Evolutionary conservation across 2,888 invertebrate species (phyloP), one percentile per base, ranked within the genome.

Genomic region (Listrodromus nycthemerus): DNA sequence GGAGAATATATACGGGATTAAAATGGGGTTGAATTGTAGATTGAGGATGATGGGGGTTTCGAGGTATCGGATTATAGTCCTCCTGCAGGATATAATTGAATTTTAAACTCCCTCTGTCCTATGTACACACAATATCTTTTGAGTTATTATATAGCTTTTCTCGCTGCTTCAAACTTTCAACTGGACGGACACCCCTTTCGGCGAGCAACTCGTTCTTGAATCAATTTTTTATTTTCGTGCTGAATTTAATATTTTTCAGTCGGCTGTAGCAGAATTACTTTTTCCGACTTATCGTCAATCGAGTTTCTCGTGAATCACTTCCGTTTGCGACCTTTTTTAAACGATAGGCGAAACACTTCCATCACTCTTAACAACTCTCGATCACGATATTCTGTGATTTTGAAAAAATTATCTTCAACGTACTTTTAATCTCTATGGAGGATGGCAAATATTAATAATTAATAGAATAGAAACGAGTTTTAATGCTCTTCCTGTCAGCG

Each of bases 1-100:
- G 58, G 75, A 67, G 79, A 27, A 52, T 55, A 58, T 76, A 70
- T 58, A 41, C 52, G 55, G 75, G 80, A 87, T 87, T 87, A 83
- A 84, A 85, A 86, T 83, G 70, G 76, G 85, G 83, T 84, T 83
- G 82, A 83, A 85, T 82, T 86, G 83, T 74, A 86, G 85, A 89
- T 89, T 85, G 83, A 84, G 83, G 79, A 86, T 80, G 86, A 85
- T 84, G 75, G 81, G 85, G 79, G 86, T 77, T 85, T 85, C 41
- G 85, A 86, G 87, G 86, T 87, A 85, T 83, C 80, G 88, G 88
- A 89, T 89, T 89, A 88, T 88, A 87, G 85, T 82, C 86, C 78
- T 85, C 77, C 88, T 86, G 82, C 81, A 77, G 85, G 83, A 80
- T 89, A 86, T 90, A 90, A 90, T 90, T 88, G 90, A 90, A 90